Evolutionary conservation across 2,797 vertebrate species (phyloP).

Genomic region (Enteromius argenteus): DNA sequence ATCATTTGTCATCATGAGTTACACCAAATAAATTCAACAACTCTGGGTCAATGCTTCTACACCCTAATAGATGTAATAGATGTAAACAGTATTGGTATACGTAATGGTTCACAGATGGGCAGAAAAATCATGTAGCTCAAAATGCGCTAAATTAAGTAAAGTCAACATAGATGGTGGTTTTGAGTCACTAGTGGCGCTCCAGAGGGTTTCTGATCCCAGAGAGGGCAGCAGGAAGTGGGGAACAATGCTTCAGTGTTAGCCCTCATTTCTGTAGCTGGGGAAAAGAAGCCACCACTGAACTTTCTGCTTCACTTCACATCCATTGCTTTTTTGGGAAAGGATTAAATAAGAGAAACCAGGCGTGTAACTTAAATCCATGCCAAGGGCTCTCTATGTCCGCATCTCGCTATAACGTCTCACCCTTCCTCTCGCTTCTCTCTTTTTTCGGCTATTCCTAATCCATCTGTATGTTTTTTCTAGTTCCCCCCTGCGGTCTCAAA

Average conservation of each 20-base stretch:
- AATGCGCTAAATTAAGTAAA: slow-evolving; percentile 45
- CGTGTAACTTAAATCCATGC: slow-evolving; percentile 65
- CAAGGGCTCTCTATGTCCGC: slow-evolving; percentile 37
- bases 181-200: slow-evolving; percentile 47
- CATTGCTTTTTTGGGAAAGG: slow-evolving; percentile 55
- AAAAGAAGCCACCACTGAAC: slow-evolving; percentile 57
- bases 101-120: slow-evolving; percentile 21
- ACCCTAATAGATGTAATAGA: slow-evolving; percentile 25
- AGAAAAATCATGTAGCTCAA: slow-evolving; percentile 16
- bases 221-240: slow-evolving; percentile 58
- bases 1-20: slow-evolving; percentile 20
- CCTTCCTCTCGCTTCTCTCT: slow-evolving; percentile 3
- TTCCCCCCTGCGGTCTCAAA: slow-evolving; percentile 40
- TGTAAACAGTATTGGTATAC: background rate
- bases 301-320: slow-evolving; percentile 66
- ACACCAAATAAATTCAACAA: background rate
- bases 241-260: slow-evolving; percentile 63
- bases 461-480: slow-evolving; percentile 38
- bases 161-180: slow-evolving; percentile 39
- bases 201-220: slow-evolving; percentile 56
- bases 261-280: slow-evolving; percentile 53
- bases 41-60: slow-evolving; percentile 14
- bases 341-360: slow-evolving; percentile 64
- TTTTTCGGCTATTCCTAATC: slow-evolving; percentile 20
- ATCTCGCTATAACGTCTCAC: slow-evolving; percentile 20